These are phyloP conservation scores for Anas bernieri DNA, from an alignment of 2,797 vertebrate species.

Conservation along the genomic window DNA sequence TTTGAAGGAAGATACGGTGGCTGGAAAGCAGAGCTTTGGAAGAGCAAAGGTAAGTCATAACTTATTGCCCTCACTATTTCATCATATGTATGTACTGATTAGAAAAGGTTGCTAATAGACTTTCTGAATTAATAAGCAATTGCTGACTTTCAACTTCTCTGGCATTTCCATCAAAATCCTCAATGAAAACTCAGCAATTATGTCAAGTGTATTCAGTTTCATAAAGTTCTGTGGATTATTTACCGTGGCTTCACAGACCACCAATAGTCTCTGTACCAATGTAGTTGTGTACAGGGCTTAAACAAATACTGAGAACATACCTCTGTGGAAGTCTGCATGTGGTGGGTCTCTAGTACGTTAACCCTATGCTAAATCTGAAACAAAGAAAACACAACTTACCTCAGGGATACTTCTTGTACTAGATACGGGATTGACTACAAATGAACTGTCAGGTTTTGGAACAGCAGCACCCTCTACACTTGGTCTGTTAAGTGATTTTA, in stretches of 20 bases:
- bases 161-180: not conserved
- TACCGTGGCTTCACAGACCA: not conserved
- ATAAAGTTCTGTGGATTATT: not conserved
- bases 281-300: not conserved
- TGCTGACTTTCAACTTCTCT: not conserved
- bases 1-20: not conserved
- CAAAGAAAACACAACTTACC: slow-evolving; percentile 73
- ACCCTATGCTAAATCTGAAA: not conserved
- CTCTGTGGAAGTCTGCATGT: not conserved
- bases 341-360: not conserved
- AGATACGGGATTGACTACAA: slow-evolving; percentile 70
- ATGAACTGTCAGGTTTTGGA: slow-evolving; percentile 58
- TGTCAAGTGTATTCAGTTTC: not conserved
- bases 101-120: not conserved
- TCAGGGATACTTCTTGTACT: slow-evolving; percentile 85
- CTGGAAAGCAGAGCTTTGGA: not conserved
- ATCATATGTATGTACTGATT: not conserved
- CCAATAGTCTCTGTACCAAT: not conserved
- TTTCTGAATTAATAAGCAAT: not conserved
- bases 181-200: not conserved
- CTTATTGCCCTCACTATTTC: not conserved
- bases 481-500: slow-evolving; percentile 54
- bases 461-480: slow-evolving; percentile 37
- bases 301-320: not conserved
- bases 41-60: not conserved